phyloP scores from a whole-genome alignment of 2,113 vertebrate genomes.

The Serinus canaria region DNA sequence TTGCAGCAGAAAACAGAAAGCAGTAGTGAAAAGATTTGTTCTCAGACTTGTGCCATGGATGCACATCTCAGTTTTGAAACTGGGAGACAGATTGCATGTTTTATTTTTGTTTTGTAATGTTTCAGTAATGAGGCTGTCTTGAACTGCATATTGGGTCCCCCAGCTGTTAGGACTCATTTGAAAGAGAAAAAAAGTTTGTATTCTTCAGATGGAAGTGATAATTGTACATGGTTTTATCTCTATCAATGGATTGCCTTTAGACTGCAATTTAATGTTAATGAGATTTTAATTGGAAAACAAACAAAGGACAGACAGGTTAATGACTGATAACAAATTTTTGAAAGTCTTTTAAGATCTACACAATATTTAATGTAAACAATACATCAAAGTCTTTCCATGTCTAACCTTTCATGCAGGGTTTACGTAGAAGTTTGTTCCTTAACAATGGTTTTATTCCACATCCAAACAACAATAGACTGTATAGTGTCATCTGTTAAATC shows the following conservation, averaged over 20 bases:
- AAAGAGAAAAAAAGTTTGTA: not conserved
- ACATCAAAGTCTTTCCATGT: conserved; percentile 48
- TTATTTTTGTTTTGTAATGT: not conserved
- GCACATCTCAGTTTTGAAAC: not conserved
- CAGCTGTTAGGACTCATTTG: not conserved
- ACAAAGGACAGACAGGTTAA: not conserved
- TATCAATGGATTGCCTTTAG: not conserved
- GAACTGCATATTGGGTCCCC: not conserved
- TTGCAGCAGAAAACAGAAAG: not conserved
- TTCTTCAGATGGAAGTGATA: not conserved
- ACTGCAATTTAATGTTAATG: conserved; percentile 10
- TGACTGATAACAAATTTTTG: not conserved
- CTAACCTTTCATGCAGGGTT: conserved; percentile 30
- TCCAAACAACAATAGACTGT: conserved; percentile 62
- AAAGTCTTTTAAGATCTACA: conserved; percentile 6
- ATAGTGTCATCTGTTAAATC: conserved; percentile 56
- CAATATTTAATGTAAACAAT: conserved; percentile 37
- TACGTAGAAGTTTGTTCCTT: conserved; percentile 25
- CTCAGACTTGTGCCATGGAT: not conserved
- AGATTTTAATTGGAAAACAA: conserved; percentile 51
- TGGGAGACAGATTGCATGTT: not conserved
- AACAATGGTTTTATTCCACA: conserved; percentile 57
- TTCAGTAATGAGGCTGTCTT: not conserved
- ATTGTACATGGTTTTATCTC: not conserved
- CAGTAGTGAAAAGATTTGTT: not conserved